Percentiles rank a stretch among this genome's conserved stretches.
These are phyloP conservation scores for Drosophila grimshawi DNA, from an alignment of 1,140 invertebrate species.

Conservation along the genomic window DNA sequence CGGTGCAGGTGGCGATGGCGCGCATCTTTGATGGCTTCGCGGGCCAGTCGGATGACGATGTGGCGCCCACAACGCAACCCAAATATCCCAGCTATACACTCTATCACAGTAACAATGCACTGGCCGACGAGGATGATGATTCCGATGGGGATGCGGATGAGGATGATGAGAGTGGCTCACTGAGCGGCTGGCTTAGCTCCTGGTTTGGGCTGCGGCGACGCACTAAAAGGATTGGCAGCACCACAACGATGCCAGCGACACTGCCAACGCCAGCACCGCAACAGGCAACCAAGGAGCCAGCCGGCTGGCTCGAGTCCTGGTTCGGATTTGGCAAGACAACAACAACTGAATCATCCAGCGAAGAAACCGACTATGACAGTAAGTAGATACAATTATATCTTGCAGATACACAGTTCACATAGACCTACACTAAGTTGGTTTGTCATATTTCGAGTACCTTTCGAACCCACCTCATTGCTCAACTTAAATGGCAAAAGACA, in stretches of 20 bases:
- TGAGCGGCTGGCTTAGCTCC: conserved; percentile 73
- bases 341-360: conserved; percentile 36
- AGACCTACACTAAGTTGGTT: no score
- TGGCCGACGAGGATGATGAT: conserved; percentile 20
- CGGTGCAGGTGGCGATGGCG: conserved; percentile 73
- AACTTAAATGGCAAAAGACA: no score
- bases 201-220: conserved; percentile 68
- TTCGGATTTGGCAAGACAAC: conserved; percentile 65
- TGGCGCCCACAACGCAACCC: conserved; percentile 7
- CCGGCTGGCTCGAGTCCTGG: conserved; percentile 75
- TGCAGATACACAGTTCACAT: no score
- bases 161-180: conserved; percentile 36
- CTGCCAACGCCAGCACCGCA: conserved; percentile 37
- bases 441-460: no score
- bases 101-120: conserved; percentile 65
- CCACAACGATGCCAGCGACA: conserved; percentile 39
- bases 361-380: conserved; percentile 75
- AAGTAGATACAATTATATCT: conserved; percentile 44
- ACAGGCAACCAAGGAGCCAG: conserved; percentile 26
- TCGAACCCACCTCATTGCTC: no score
- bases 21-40: conserved; percentile 64
- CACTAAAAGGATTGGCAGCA: conserved; percentile 72
- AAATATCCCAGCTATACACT: conserved; percentile 75
- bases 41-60: conserved; percentile 37
- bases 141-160: conserved; percentile 20